Percentiles rank a stretch among this genome's conserved stretches.
phyloP scores from a whole-genome alignment of 2,888 invertebrate species.

The Leucoma salicis region DNA sequence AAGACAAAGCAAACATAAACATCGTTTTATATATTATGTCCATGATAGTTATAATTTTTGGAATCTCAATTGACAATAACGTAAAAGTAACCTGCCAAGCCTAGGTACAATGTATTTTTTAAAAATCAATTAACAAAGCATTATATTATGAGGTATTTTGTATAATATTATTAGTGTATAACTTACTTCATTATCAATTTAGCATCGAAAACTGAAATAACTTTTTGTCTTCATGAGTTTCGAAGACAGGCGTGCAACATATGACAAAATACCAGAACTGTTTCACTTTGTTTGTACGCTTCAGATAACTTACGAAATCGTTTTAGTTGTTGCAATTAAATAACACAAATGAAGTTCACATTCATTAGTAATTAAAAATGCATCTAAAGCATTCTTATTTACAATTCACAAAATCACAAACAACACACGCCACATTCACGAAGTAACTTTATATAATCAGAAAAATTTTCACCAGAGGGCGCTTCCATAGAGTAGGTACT shows the following conservation, averaged over 20 bases:
- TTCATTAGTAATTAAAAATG: conserved; percentile 52
- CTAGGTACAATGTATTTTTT: conserved; percentile 34
- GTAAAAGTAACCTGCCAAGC: conserved; percentile 57
- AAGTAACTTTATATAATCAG: conserved; percentile 66
- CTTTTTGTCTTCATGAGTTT: conserved; percentile 77
- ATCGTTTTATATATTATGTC: no score
- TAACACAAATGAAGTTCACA: conserved; percentile 55
- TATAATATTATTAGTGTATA: conserved; percentile 41
- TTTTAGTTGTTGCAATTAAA: conserved; percentile 43
- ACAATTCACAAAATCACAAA: conserved; percentile 77
- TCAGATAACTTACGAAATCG: conserved; percentile 43
- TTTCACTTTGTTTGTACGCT: conserved; percentile 47
- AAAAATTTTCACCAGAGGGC: conserved; percentile 71
- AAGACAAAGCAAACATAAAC: no score
- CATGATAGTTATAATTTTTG: conserved; percentile 32
- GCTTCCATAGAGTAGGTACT: no score
- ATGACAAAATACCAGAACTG: conserved; percentile 71
- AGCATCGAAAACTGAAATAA: conserved; percentile 73
- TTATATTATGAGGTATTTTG: conserved; percentile 11
- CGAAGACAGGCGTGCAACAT: conserved; percentile 80
- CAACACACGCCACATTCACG: conserved; percentile 83
- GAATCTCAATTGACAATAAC: conserved; percentile 33
- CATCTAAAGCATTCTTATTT: conserved; percentile 76
- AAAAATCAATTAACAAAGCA: background rate
- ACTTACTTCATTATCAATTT: conserved; percentile 79